Evolutionary conservation across 2,797 vertebrate genomes (phyloP).

Genomic region (Neosilurus mollespiculum): DNA sequence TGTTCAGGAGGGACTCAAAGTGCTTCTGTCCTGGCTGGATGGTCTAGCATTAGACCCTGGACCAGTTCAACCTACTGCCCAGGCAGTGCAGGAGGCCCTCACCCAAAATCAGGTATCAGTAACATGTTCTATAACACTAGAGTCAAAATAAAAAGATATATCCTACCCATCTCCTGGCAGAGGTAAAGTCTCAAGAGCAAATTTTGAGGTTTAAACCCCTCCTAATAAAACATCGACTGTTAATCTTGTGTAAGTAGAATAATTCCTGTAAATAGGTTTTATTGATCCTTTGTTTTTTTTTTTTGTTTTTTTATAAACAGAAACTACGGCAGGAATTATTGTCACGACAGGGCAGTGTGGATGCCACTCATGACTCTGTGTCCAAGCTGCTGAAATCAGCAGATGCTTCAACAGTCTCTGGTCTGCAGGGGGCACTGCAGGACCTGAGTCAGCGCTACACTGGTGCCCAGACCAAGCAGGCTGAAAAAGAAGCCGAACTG

Average conservation of each 20-base stretch:
- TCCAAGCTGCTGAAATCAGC: constrained; percentile 82
- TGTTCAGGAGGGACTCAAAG: constrained; percentile 90
- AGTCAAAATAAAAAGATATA: not conserved
- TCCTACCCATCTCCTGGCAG: not conserved
- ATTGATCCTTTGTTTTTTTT: not conserved
- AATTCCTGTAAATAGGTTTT: too few relatives aligned
- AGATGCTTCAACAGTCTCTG: constrained; percentile 77
- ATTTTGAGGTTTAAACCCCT: not conserved
- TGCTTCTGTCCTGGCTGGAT: constrained; percentile 82
- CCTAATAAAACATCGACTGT: not conserved
- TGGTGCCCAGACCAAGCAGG: constrained; percentile 79
- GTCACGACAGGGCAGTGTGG: constrained; percentile 88
- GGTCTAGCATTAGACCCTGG: constrained; percentile 77
- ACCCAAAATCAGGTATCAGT: constrained; percentile 81
- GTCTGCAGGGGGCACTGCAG: constrained; percentile 80
- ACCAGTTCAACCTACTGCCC: constrained; percentile 72
- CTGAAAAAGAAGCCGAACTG: constrained; percentile 78
- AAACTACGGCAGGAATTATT: constrained; percentile 93
- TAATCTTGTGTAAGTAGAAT: not conserved
- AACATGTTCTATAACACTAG: not conserved
- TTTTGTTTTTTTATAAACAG: constrained; percentile 62
- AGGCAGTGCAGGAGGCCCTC: constrained; percentile 87
- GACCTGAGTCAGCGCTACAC: constrained; percentile 77
- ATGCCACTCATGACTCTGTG: constrained; percentile 87
- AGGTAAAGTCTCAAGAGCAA: not conserved